Base-by-base conservation (phyloP, 2,888 invertebrate genomes). In the Pandemis corylana region DNA sequence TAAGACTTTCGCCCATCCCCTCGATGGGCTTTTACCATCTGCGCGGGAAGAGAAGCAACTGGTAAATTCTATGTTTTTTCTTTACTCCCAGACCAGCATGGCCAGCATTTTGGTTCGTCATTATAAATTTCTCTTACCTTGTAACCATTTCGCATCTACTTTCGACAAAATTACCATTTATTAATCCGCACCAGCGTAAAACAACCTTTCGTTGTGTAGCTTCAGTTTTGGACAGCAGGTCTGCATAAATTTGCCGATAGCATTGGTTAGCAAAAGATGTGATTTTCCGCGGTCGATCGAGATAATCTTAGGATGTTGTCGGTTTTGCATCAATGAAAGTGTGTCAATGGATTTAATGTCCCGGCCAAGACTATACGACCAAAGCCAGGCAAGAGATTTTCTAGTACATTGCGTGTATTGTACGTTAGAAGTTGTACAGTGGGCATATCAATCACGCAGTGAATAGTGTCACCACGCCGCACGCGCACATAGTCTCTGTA, bases 261-360 rank as follows among this genome's bases (percentile, higher is more conserved):
- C 67, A 76, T 73, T 76, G 70, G 61, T 63, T 75, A 76, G 79
- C 78, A 79, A 80, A 77, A 80, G 80, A 80, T 78, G 77, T 75
- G 75, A 80, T 83, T 82, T 83, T 80, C 83, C 78, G 81, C 80
- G 65, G 75, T 71, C 78, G 77, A 75, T 74, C 78, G 72, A 76
- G 75, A 76, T 80, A 80, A 80, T 79, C 76, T 78, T 51, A 28
- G 64, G 74, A 71, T 66, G 72, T 76, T 69, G 70, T 70, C 68
- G 67, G 71, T 71, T 68, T 71, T 75, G 76, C 75, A 71, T 71
- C 36, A 72, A 65, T 62, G 71, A 68, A 78, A 77, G 71, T 76
- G 75, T 76, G 78, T 70, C 78, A 77, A 42, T 41, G 9, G 56
- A 10, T 46, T 46, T 56, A 20, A 3, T 20, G 20, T 2, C 12